Conservation (phyloP, 2,797 vertebrate species). For the Tarsius wallacei region DNA sequence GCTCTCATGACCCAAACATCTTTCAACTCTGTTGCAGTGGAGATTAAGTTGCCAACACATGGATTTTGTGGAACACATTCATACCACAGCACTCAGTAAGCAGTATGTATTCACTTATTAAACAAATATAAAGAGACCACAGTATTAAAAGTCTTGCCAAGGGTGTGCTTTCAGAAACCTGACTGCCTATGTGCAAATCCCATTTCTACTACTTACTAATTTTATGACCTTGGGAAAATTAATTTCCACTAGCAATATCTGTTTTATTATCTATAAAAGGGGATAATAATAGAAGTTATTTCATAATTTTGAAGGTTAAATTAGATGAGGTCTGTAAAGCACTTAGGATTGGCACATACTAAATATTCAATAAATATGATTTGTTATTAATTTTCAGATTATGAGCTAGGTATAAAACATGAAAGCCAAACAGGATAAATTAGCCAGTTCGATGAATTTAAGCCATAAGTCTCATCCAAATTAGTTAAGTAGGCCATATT, state of each 20-base stretch:
- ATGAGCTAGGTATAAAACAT: neutral
- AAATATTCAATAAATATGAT: neutral
- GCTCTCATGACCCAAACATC: neutral
- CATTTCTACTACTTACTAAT: neutral
- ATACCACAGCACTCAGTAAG: neutral
- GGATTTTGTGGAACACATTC: neutral
- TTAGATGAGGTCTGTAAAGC: neutral
- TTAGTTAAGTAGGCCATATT: neutral
- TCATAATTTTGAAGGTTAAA: neutral
- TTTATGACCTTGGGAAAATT: constrained; percentile 5
- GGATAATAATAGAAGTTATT: neutral
- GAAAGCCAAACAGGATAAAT: neutral
- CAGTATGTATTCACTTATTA: neutral
- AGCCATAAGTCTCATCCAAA: neutral
- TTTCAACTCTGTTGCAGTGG: neutral
- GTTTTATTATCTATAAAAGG: constrained; percentile 19
- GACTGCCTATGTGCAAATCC: neutral
- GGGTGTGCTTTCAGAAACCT: neutral
- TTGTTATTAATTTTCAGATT: neutral
- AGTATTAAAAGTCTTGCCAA: neutral
- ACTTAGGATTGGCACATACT: neutral
- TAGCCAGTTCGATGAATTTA: neutral
- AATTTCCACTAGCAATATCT: neutral
- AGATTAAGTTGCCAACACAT: neutral
- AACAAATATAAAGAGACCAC: neutral